phyloP scores from a whole-genome alignment of 2,888 invertebrate genomes.

The Meliscaeva auricollis region DNA sequence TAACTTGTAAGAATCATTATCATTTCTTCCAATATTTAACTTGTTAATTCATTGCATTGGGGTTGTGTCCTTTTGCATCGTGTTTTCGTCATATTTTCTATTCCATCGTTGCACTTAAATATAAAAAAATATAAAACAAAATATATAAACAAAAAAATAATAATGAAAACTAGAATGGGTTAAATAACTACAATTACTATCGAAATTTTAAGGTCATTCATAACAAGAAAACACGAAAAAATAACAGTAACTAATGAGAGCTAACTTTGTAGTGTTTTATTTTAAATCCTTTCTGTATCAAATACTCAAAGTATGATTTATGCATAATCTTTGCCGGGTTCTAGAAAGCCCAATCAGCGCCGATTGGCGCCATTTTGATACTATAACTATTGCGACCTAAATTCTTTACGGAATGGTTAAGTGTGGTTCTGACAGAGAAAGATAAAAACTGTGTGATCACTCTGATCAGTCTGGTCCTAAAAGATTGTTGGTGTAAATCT shows the following conservation, averaged over 20 bases:
- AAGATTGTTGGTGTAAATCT: too few species aligned
- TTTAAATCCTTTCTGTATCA: too few species aligned
- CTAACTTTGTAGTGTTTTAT: too few species aligned
- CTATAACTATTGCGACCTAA: too few species aligned
- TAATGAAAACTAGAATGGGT: slow-evolving; percentile 7
- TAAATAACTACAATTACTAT: neutral
- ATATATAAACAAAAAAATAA: slow-evolving; percentile 30
- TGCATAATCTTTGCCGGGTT: neutral
- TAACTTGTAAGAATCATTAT: neutral
- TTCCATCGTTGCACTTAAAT: slow-evolving; percentile 64
- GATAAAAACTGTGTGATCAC: too few species aligned
- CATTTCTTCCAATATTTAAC: slow-evolving; percentile 8
- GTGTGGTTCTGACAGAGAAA: too few species aligned
- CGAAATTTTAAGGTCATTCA: neutral
- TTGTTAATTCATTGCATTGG: slow-evolving; percentile 38
- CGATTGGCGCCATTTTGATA: too few species aligned
- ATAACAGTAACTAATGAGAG: too few species aligned
- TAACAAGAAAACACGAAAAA: neutral
- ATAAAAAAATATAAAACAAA: slow-evolving; percentile 42
- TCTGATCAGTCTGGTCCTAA: too few species aligned
- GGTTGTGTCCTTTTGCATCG: slow-evolving; percentile 40
- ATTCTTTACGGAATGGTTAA: too few species aligned
- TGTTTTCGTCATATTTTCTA: slow-evolving; percentile 3
- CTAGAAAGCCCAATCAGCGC: too few species aligned
- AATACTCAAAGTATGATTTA: too few species aligned